phyloP scores from a whole-genome alignment of 2,888 invertebrate species.

The Chaitophorus viminalis region DNA sequence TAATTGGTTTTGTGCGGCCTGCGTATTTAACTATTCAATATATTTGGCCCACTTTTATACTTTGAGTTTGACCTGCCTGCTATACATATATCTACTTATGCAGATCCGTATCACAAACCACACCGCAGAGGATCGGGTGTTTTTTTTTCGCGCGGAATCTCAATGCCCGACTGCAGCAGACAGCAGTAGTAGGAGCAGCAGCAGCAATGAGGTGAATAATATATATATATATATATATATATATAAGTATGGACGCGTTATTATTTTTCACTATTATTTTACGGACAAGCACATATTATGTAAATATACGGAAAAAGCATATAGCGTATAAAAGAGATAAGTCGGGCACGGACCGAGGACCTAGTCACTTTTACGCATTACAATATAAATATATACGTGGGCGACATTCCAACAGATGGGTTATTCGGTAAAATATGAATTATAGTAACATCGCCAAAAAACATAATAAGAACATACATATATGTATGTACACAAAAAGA shows the following conservation, averaged over 20 bases:
- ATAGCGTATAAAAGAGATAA: background rate
- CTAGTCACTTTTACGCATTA: background rate
- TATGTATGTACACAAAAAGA: conserved; percentile 19
- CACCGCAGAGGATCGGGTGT: background rate
- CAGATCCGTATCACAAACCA: background rate
- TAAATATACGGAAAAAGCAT: background rate
- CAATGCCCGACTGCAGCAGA: background rate
- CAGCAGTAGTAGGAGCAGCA: too few relatives aligned
- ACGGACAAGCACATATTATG: background rate
- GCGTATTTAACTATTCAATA: too few relatives aligned
- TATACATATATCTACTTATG: background rate
- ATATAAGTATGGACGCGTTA: background rate
- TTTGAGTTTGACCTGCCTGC: too few relatives aligned
- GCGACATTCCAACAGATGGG: conserved; percentile 35
- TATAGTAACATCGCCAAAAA: conserved; percentile 1
- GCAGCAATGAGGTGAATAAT: background rate
- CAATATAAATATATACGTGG: conserved; percentile 18
- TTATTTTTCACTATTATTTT: background rate
- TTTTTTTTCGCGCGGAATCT: background rate
- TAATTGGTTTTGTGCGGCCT: too few relatives aligned
- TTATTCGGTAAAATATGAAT: background rate
- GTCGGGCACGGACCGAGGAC: background rate
- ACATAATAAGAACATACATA: background rate
- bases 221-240: too few relatives aligned
- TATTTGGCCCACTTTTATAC: too few relatives aligned